Conservation (phyloP, 1,140 invertebrate genomes). For the Tyrophagus putrescentiae region DNA sequence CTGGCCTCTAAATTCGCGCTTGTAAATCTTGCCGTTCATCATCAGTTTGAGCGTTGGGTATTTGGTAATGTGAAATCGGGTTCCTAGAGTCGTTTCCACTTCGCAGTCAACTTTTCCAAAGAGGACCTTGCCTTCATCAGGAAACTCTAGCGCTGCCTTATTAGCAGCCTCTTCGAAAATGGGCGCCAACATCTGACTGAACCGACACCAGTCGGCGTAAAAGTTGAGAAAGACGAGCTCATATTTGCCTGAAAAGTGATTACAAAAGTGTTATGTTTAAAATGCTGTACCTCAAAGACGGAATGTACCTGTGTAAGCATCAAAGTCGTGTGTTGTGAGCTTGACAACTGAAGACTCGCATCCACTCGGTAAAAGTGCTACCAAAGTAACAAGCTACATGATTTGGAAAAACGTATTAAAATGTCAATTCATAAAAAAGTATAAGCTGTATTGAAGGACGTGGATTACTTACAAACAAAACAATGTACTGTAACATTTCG, state of each 20-base stretch:
- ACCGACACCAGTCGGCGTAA: conserved; percentile 38
- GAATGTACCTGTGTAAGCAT: conserved; percentile 5
- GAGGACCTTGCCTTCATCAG: conserved; percentile 60
- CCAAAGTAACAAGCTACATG: not conserved
- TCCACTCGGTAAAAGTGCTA: not conserved
- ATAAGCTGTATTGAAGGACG: too few relatives aligned
- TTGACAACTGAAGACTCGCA: not conserved
- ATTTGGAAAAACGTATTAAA: not conserved
- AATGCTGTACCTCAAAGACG: not conserved
- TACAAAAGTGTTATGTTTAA: not conserved
- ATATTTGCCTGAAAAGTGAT: conserved; percentile 22
- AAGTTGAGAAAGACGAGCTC: conserved; percentile 30
- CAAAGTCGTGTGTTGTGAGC: conserved; percentile 3
- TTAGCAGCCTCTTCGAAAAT: conserved; percentile 90
- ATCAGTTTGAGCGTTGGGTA: conserved; percentile 96
- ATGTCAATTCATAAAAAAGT: not conserved
- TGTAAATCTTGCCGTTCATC: conserved; percentile 77
- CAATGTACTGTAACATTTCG: too few relatives aligned
- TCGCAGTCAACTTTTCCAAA: conserved; percentile 97
- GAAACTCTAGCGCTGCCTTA: conserved; percentile 62
- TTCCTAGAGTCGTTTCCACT: conserved; percentile 61
- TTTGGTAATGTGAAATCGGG: conserved; percentile 86
- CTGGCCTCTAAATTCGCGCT: conserved; percentile 82
- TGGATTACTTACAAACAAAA: too few relatives aligned
- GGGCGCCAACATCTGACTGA: conserved; percentile 84